phyloP scores from a whole-genome alignment of 2,113 vertebrate genomes.

The Malurus elegans region DNA sequence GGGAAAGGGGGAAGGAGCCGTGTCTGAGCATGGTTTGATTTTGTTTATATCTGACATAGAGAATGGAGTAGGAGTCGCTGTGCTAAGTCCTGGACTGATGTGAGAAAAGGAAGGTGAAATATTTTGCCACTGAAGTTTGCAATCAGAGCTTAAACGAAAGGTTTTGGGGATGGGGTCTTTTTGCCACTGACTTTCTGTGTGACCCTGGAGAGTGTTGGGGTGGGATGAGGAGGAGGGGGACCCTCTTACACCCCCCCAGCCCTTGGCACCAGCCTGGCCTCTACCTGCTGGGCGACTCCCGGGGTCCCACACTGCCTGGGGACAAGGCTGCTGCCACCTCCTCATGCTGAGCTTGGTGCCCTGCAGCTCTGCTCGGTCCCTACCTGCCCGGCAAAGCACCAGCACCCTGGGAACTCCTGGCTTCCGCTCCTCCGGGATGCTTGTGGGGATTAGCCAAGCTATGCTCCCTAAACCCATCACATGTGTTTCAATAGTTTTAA shows the following conservation, averaged over 20 bases:
- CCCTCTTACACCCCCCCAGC: neutral
- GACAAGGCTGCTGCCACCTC: neutral
- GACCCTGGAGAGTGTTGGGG: neutral
- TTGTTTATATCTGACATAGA: neutral
- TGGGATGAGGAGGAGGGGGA: fast-evolving
- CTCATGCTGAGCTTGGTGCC: neutral
- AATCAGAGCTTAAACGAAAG: neutral
- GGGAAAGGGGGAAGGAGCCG: neutral
- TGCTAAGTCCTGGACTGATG: neutral
- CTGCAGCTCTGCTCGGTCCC: neutral
- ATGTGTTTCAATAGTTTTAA: conserved; percentile 50
- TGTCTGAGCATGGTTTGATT: neutral
- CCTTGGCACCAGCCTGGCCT: neutral
- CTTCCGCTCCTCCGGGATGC: neutral
- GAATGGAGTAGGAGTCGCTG: neutral
- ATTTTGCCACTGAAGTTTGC: neutral
- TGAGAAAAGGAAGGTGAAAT: neutral
- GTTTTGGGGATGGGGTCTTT: neutral
- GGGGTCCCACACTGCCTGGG: neutral
- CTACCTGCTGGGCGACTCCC: fast-evolving
- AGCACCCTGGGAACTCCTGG: neutral
- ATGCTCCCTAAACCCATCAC: conserved; percentile 42
- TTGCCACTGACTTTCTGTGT: neutral
- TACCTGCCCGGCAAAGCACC: neutral
- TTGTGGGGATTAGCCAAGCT: conserved; percentile 29